Evolutionary conservation across 92 coral and sea anemone genomes (phyloP).

Genomic region (Parazoanthus atlanticus): DNA sequence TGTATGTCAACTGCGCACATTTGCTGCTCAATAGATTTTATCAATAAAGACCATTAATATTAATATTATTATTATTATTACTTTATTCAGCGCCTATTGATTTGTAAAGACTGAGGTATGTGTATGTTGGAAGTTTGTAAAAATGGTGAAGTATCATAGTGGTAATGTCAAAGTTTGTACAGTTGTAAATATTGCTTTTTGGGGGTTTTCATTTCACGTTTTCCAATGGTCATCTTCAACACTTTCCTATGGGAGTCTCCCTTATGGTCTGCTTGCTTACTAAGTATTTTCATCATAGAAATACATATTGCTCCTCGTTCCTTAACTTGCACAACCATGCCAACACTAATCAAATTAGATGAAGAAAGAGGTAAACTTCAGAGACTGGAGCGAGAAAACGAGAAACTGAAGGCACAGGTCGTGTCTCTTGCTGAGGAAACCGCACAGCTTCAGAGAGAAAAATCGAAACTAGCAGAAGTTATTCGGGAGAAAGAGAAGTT

Average conservation of each 20-base stretch:
- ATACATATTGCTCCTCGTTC: background rate
- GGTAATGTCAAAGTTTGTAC: too few relatives aligned
- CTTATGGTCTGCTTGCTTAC: background rate
- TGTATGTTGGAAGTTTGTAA: too few relatives aligned
- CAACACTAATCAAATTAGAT: slow-evolving; percentile 83
- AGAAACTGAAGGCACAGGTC: slow-evolving; percentile 81
- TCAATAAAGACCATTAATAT: too few relatives aligned
- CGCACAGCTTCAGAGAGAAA: slow-evolving; percentile 79
- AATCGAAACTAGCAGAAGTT: slow-evolving; percentile 60
- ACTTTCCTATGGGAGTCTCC: too few relatives aligned
- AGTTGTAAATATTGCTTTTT: too few relatives aligned
- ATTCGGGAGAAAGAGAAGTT: slow-evolving; percentile 45
- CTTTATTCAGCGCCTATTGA: too few relatives aligned
- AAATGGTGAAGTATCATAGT: too few relatives aligned
- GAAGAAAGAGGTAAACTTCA: slow-evolving; percentile 87
- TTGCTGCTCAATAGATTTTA: too few relatives aligned
- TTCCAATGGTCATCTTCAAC: too few relatives aligned
- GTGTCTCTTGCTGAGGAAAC: slow-evolving; percentile 78
- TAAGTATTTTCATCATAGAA: background rate
- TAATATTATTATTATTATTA: too few relatives aligned
- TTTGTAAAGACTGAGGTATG: background rate
- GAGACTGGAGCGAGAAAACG: slow-evolving; percentile 72
- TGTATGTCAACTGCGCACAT: too few relatives aligned
- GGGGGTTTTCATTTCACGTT: too few relatives aligned
- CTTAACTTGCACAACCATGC: slow-evolving; percentile 86